A percentile compares a stretch with the other conserved stretches of the same genome.
These are phyloP conservation scores for Tyrophagus putrescentiae DNA, from an alignment of 1,140 invertebrate species.

Conservation along the genomic window DNA sequence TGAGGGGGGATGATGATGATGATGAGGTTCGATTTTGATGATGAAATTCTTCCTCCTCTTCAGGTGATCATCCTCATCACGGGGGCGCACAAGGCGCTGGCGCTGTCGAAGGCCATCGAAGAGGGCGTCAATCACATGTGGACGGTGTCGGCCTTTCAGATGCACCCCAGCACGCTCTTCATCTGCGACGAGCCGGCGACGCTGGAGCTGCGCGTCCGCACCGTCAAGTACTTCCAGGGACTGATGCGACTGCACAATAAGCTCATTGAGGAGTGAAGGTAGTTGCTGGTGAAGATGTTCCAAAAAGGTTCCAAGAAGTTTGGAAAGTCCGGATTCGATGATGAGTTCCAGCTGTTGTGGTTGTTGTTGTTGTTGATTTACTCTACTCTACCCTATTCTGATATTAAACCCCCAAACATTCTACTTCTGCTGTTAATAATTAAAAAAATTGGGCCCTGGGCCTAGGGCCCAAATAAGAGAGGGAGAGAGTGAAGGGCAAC, in stretches of 20 bases:
- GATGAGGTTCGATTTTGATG: conserved; percentile 5
- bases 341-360: too few relatives aligned
- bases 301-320: too few relatives aligned
- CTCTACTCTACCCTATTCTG: too few relatives aligned
- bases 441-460: too few relatives aligned
- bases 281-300: too few relatives aligned
- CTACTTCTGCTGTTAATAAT: too few relatives aligned
- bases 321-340: too few relatives aligned
- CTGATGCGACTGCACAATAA: conserved; percentile 38
- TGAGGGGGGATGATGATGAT: background rate
- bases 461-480: too few relatives aligned
- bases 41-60: conserved; percentile 24
- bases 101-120: conserved; percentile 89
- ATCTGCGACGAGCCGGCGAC: conserved; percentile 97
- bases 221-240: conserved; percentile 95
- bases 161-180: conserved; percentile 76
- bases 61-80: conserved; percentile 95
- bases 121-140: conserved; percentile 99
- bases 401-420: too few relatives aligned
- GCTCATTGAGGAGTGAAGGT: conserved; percentile 32
- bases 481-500: too few relatives aligned
- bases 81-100: conserved; percentile 90
- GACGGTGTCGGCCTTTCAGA: conserved; percentile 97
- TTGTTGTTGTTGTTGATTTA: too few relatives aligned
- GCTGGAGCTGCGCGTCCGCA: conserved; percentile 87